Conservation (phyloP, 2,888 invertebrate genomes). For the Heliconius sara region DNA sequence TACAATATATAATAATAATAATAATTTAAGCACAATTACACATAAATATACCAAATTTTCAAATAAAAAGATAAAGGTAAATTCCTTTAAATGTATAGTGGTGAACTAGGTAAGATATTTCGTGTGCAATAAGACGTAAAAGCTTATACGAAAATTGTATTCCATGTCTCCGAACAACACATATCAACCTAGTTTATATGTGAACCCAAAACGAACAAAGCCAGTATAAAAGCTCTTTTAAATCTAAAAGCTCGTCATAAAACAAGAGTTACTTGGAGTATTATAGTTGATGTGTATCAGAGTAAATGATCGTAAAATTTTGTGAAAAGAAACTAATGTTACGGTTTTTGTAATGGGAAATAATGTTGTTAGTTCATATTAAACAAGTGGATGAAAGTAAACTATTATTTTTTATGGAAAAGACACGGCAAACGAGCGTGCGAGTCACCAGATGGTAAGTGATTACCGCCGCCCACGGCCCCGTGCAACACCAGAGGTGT, state of each 20-base stretch:
- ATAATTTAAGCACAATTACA: background rate
- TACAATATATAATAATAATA: no score
- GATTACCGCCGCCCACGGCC: no score
- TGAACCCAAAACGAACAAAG: conserved; percentile 16
- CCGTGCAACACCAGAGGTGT: no score
- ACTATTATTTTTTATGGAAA: no score
- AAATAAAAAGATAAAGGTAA: background rate
- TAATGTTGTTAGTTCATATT: background rate
- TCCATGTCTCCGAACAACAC: conserved; percentile 10
- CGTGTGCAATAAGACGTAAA: conserved; percentile 7
- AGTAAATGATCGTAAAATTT: conserved; percentile 28
- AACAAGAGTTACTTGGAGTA: conserved; percentile 23
- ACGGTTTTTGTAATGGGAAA: background rate
- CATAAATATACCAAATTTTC: background rate
- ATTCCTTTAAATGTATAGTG: background rate
- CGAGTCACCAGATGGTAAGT: no score
- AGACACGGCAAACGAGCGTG: no score
- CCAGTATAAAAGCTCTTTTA: conserved; percentile 5
- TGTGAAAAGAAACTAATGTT: conserved; percentile 23
- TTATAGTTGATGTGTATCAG: conserved; percentile 10
- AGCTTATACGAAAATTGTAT: conserved; percentile 16
- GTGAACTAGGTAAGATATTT: background rate
- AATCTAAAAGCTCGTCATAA: conserved; percentile 20
- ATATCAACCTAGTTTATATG: conserved; percentile 13
- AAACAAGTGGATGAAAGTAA: background rate